Base-by-base conservation (phyloP, 2,888 invertebrate species). In the Uropetala carovei region DNA sequence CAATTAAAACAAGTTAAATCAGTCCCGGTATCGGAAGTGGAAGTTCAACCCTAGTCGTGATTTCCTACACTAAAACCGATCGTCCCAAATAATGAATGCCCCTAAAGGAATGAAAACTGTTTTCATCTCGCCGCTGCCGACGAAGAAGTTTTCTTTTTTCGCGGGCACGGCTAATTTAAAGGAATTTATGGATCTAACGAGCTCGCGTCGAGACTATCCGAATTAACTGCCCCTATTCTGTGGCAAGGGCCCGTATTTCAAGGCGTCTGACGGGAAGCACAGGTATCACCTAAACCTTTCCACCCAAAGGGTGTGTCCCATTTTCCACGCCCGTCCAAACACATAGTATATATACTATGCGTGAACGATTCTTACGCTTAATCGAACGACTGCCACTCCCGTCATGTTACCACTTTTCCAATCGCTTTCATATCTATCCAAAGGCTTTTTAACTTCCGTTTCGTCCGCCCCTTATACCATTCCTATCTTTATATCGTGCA, bases 141-240 rank as follows among this genome's bases (percentile, higher is more conserved):
- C 43, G n/a, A n/a, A n/a, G n/a, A n/a, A n/a, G n/a, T n/a, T n/a
- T n/a, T 22, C 11, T 27, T 75, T 27, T 27, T 75, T 27, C 27
- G 75, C 75, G 27, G 22, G 13, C 27, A 75, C 75, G 75, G 22
- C 75, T 75, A 75, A 27, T 75, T 75, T 75, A 75, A 75, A 27
- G 22, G 75, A 27, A 75, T 75, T 75, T 75, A 75, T 75, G 75
- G 22, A 11, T 27, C 75, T 75, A 75, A 75, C 75, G 27, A 27
- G 75, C 22, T 75, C 22, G 27, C 75, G 22, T 75, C 75, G 22
- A 7, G 75, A 27, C 22, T 22, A 2, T 75, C 22, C 27, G 75
- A 75, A 75, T 75, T 75, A 75, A 75, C 75, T 75, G n/a, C 75
- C 27, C 22, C 75, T 75, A 75, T 75, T 75, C 22, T 75, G 22